Percentiles rank a stretch among this genome's conserved stretches.
phyloP scores from a whole-genome alignment of 2,888 invertebrate species.

The Drosophila austrosaltans region DNA sequence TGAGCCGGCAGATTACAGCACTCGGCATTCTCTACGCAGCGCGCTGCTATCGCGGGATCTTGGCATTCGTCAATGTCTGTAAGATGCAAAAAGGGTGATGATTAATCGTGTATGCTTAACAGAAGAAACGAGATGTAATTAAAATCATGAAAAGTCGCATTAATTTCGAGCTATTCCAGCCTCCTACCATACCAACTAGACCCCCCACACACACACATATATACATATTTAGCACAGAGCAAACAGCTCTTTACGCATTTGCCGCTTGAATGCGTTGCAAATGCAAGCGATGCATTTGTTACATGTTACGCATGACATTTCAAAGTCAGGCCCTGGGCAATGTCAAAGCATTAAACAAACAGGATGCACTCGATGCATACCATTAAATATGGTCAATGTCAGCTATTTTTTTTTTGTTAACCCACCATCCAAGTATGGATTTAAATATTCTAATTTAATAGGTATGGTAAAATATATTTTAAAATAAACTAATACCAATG shows the following conservation, averaged over 20 bases:
- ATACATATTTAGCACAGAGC: constrained; percentile 1
- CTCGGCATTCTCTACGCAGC: constrained; percentile 95
- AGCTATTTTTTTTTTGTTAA: not conserved
- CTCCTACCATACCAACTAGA: not conserved
- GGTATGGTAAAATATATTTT: not conserved
- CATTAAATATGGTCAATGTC: constrained; percentile 49
- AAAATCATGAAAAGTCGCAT: constrained; percentile 34
- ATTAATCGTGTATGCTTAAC: constrained; percentile 58
- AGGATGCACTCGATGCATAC: constrained; percentile 77
- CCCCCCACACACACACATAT: constrained; percentile 16
- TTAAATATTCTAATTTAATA: not conserved
- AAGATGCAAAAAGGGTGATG: constrained; percentile 39
- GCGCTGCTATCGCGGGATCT: constrained; percentile 91
- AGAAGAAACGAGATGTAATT: constrained; percentile 56
- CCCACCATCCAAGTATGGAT: not conserved
- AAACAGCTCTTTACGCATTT: constrained; percentile 60
- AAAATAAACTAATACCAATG: too few relatives aligned
- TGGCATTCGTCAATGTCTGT: constrained; percentile 97
- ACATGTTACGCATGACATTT: constrained; percentile 77
- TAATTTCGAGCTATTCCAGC: constrained; percentile 37
- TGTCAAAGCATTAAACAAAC: constrained; percentile 58
- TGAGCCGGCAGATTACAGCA: constrained; percentile 97
- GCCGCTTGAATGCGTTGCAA: constrained; percentile 55
- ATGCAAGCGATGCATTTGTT: constrained; percentile 43
- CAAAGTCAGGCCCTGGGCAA: constrained; percentile 69